Percentiles rank a stretch among this genome's conserved stretches.
Evolutionary conservation across 1,140 invertebrate species (phyloP).

Genomic region (Caenorhabditis remanei): DNA sequence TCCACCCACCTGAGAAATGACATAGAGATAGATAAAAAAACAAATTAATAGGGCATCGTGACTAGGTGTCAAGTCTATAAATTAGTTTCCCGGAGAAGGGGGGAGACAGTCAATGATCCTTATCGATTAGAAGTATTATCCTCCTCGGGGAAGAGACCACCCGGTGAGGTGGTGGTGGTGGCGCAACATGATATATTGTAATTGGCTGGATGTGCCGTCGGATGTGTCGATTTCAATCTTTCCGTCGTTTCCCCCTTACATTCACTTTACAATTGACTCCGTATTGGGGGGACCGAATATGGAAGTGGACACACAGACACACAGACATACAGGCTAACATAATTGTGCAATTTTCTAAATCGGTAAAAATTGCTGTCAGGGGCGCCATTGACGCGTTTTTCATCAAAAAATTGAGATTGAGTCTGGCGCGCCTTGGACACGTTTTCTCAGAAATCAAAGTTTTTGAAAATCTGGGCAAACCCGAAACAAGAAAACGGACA

Average conservation of each 20-base stretch:
- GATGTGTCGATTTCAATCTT: not conserved
- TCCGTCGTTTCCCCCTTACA: not conserved
- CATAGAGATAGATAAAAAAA: slow-evolving; percentile 10
- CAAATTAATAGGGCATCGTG: slow-evolving; percentile 29
- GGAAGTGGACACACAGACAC: too few relatives aligned
- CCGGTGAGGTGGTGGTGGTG: not conserved
- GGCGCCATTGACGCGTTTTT: too few relatives aligned
- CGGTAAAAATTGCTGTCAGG: too few relatives aligned
- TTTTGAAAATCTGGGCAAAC: too few relatives aligned
- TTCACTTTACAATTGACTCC: not conserved
- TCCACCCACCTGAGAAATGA: not conserved
- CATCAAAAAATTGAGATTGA: too few relatives aligned
- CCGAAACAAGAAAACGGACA: too few relatives aligned
- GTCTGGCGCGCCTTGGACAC: too few relatives aligned
- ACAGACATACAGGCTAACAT: too few relatives aligned
- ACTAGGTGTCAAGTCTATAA: slow-evolving; percentile 41
- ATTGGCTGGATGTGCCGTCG: slow-evolving; percentile 1
- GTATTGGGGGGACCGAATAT: too few relatives aligned
- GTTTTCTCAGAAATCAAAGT: too few relatives aligned
- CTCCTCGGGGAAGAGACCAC: slow-evolving; percentile 2
- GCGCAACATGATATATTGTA: slow-evolving; percentile 53
- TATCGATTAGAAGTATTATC: slow-evolving; percentile 21
- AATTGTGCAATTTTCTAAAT: too few relatives aligned
- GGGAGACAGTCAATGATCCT: not conserved
- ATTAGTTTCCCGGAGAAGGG: not conserved